These are phyloP conservation scores for Istiophorus platypterus DNA, from an alignment of 2,113 vertebrate species.

Conservation along the genomic window DNA sequence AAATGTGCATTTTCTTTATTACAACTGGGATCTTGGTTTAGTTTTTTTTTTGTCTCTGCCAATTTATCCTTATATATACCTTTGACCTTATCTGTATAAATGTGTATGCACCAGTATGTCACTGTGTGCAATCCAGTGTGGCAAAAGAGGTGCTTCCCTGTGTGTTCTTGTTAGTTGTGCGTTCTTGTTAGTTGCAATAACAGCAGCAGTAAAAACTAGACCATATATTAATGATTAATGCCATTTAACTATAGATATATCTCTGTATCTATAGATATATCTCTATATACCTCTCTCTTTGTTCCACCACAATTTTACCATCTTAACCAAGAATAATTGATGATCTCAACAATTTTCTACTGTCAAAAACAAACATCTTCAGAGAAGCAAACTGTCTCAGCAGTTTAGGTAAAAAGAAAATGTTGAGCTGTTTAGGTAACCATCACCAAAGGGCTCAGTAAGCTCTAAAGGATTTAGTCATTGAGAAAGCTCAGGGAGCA, in stretches of 20 bases:
- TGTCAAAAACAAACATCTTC: not conserved
- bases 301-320: not conserved
- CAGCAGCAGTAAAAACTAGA: not conserved
- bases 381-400: not conserved
- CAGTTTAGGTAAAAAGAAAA: not conserved
- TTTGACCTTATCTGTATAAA: too few species aligned
- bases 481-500: constrained; percentile 25
- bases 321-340: not conserved
- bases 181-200: not conserved
- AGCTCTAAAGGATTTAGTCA: constrained; percentile 16
- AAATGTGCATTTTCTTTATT: too few species aligned
- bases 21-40: too few species aligned
- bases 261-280: too few species aligned
- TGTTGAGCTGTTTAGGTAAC: constrained; percentile 1
- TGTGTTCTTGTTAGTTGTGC: not conserved
- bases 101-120: not conserved
- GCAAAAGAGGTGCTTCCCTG: not conserved
- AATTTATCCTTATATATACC: too few species aligned
- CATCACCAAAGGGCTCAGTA: not conserved
- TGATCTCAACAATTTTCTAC: not conserved
- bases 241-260: too few species aligned
- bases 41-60: not conserved
- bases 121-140: not conserved
- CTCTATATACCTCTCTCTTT: too few species aligned
- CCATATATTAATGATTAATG: not conserved